Evolutionary conservation across 1,140 invertebrate genomes (phyloP).

Genomic region (Odontomachus brunneus): DNA sequence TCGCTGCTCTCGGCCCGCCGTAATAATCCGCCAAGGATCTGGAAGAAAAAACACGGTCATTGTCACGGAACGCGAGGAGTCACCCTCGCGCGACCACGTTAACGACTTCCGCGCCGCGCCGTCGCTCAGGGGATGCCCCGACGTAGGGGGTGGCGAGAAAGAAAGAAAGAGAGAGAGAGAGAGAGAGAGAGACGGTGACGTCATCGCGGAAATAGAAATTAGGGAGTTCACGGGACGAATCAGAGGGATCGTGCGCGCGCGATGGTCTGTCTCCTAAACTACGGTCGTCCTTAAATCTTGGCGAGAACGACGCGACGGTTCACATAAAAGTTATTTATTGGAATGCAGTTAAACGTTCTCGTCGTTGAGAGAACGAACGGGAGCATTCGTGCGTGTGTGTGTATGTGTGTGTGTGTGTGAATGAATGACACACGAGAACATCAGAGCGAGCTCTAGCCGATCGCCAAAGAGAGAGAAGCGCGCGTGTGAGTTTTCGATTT

Average conservation of each 20-base stretch:
- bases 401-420: not conserved
- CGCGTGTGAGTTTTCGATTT: conserved; percentile 61
- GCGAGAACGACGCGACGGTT: not conserved
- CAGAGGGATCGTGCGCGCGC: not conserved
- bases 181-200: conserved; percentile 26
- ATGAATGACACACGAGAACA: not conserved
- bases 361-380: conserved; percentile 19
- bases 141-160: no score
- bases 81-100: conserved; percentile 42
- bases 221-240: conserved; percentile 30
- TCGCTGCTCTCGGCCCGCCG: no score
- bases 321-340: conserved; percentile 74
- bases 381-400: not conserved
- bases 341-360: conserved; percentile 63
- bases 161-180: not conserved
- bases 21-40: no score
- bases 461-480: no score
- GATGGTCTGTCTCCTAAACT: conserved; percentile 37
- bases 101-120: conserved; percentile 25
- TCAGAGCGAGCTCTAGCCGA: no score
- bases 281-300: conserved; percentile 61
- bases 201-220: conserved; percentile 31
- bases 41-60: conserved; percentile 28
- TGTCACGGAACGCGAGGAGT: conserved; percentile 44
- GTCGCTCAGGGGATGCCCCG: not conserved